A percentile compares a stretch with the other conserved stretches of the same genome.
Evolutionary conservation across 2,113 vertebrate genomes (phyloP).

Genomic region (Microcebus jonahi): DNA sequence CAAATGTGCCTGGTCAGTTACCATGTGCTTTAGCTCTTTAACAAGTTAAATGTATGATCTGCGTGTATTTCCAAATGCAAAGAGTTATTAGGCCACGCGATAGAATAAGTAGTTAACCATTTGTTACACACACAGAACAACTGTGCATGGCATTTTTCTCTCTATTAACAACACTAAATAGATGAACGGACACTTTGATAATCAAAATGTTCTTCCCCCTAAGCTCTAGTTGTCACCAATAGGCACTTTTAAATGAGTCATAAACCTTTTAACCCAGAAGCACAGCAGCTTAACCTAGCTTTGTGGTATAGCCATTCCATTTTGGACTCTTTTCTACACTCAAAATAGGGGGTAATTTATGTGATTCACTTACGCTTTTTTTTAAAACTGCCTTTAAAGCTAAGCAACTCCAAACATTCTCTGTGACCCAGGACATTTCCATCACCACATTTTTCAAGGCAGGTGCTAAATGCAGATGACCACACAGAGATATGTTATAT

Average conservation of each 20-base stretch:
- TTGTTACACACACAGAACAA: not conserved
- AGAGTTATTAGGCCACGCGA: not conserved
- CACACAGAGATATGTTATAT: not conserved
- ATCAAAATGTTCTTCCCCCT: constrained; percentile 51
- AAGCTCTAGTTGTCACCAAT: not conserved
- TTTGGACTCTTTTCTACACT: not conserved
- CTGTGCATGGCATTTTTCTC: constrained; percentile 28
- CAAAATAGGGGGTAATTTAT: not conserved
- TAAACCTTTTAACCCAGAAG: constrained; percentile 42
- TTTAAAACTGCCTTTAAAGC: constrained; percentile 9
- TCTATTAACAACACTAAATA: constrained; percentile 31
- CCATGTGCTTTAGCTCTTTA: not conserved
- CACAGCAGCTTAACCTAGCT: not conserved
- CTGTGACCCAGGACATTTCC: not conserved
- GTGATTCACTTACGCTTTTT: not conserved
- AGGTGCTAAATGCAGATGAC: not conserved
- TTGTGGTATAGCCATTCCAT: not conserved
- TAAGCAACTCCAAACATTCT: not conserved
- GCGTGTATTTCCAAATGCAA: constrained; percentile 41
- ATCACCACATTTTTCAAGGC: not conserved
- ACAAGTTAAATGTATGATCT: constrained; percentile 46
- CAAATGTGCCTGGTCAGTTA: constrained; percentile 7
- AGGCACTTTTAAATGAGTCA: constrained; percentile 37
- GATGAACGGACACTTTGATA: constrained; percentile 41
- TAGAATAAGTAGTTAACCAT: constrained; percentile 39